These are phyloP conservation scores for Zophobas morio DNA, from an alignment of 1,140 invertebrate genomes.

Conservation along the genomic window DNA sequence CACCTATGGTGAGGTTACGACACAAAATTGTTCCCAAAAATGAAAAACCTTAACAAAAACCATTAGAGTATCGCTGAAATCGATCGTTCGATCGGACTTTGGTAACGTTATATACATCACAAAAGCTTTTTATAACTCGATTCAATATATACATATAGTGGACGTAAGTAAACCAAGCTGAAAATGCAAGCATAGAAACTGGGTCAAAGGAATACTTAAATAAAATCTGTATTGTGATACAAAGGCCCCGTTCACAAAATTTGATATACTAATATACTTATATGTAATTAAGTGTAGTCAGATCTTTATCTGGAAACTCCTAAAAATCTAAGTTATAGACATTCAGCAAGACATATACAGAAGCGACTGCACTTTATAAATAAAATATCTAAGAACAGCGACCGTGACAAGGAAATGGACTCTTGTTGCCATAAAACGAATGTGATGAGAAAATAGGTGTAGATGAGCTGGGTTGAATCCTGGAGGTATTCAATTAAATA, in stretches of 20 bases:
- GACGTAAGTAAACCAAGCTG: conserved; percentile 46
- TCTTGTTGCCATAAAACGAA: too few species aligned
- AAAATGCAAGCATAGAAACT: conserved; percentile 35
- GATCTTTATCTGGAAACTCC: not conserved
- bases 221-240: conserved; percentile 47
- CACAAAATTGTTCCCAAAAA: conserved; percentile 52
- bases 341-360: conserved; percentile 13
- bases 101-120: conserved; percentile 56
- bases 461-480: not conserved
- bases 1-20: conserved; percentile 48
- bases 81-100: conserved; percentile 59
- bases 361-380: not conserved
- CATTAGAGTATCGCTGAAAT: conserved; percentile 50
- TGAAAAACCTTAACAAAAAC: conserved; percentile 45
- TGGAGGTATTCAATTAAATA: too few species aligned
- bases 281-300: conserved; percentile 8
- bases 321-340: conserved; percentile 7
- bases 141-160: conserved; percentile 58
- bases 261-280: conserved; percentile 3
- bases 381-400: not conserved
- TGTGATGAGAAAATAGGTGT: not conserved
- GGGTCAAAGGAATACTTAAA: conserved; percentile 5
- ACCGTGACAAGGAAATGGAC: too few species aligned
- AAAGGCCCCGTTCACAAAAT: conserved; percentile 42
- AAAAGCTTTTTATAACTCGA: conserved; percentile 32